Percentiles rank a stretch among this genome's conserved stretches.
phyloP scores from a whole-genome alignment of 2,888 invertebrate species.

The Molanna angustata region DNA sequence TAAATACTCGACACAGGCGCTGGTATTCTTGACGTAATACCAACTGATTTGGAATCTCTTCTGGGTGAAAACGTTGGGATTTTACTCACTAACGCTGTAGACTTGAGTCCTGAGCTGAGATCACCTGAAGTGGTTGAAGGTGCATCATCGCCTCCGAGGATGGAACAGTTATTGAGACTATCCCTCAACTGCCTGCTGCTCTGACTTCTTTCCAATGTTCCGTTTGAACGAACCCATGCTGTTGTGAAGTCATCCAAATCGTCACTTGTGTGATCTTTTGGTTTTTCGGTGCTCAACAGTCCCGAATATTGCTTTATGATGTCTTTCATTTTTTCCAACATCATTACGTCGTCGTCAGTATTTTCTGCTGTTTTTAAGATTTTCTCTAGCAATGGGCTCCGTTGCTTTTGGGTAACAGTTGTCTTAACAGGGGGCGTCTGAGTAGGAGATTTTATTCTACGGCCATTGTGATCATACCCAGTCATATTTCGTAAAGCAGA shows the following conservation, averaged over 20 bases:
- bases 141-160: background rate
- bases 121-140: conserved; percentile 7
- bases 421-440: conserved; percentile 55
- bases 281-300: conserved; percentile 40
- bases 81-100: conserved; percentile 30
- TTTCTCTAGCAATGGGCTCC: conserved; percentile 67
- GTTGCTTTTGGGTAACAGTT: conserved; percentile 57
- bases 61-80: conserved; percentile 32
- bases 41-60: conserved; percentile 27
- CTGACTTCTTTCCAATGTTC: conserved; percentile 60
- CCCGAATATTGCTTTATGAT: conserved; percentile 50
- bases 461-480: conserved; percentile 49
- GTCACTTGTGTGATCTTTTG: conserved; percentile 48
- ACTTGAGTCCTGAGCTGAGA: conserved; percentile 25
- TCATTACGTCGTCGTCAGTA: conserved; percentile 69
- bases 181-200: conserved; percentile 52
- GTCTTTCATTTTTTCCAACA: conserved; percentile 73
- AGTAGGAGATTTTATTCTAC: conserved; percentile 43
- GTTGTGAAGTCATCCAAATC: conserved; percentile 66
- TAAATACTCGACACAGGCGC: conserved; percentile 28
- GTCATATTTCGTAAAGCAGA: conserved; percentile 43
- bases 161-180: conserved; percentile 23
- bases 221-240: conserved; percentile 72
- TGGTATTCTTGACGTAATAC: conserved; percentile 30
- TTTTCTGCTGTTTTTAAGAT: conserved; percentile 69